Evolutionary conservation across 2,113 vertebrate species (phyloP).

Genomic region (Chelonoidis abingdonii): DNA sequence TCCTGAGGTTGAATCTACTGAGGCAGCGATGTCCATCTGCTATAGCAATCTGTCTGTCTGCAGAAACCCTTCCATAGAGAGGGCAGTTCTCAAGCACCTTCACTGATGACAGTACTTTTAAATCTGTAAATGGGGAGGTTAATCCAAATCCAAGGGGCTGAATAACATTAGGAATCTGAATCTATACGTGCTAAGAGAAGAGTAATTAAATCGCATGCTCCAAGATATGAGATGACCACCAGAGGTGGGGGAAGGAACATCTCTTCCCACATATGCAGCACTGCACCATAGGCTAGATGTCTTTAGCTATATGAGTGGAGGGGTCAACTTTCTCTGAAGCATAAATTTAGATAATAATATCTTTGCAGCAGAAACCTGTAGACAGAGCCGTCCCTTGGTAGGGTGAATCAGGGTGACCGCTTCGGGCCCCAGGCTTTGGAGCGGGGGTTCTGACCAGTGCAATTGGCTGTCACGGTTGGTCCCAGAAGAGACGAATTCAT

Average conservation of each 20-base stretch:
- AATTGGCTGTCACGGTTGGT: too few relatives aligned
- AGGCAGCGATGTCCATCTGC: neutral
- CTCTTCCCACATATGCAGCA: too few relatives aligned
- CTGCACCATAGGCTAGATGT: neutral
- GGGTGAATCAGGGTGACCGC: too few relatives aligned
- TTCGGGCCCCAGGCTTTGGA: too few relatives aligned
- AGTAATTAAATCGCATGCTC: neutral
- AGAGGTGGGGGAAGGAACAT: too few relatives aligned
- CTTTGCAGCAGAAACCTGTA: neutral
- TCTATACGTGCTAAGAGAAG: neutral
- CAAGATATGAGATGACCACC: too few relatives aligned
- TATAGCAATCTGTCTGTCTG: neutral
- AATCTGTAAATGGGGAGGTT: neutral
- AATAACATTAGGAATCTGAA: neutral
- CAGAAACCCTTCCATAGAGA: neutral
- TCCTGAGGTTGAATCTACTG: neutral
- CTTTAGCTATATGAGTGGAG: neutral
- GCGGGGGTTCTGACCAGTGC: too few relatives aligned
- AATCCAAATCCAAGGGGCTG: neutral
- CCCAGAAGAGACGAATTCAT: too few relatives aligned
- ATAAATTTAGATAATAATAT: neutral
- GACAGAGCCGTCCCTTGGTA: too few relatives aligned
- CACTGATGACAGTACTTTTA: neutral
- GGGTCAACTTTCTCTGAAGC: neutral
- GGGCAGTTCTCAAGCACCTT: neutral